Base-by-base conservation (phyloP, 2,113 vertebrate species). In the Phylloscopus trochiloides region DNA sequence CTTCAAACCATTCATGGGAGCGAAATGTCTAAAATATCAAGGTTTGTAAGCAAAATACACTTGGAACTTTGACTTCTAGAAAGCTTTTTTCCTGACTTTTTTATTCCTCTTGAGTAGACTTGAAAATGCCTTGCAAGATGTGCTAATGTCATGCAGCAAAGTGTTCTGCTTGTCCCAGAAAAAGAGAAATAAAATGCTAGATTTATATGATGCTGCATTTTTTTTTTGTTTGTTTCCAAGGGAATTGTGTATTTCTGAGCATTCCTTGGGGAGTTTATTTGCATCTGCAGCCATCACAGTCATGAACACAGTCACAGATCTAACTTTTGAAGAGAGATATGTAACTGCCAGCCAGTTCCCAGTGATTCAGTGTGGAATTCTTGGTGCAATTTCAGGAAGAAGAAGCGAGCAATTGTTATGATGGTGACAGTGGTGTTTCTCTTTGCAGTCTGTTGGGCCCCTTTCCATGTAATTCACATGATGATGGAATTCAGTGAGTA, bases 351-450 rank as follows among this genome's bases (percentile, higher is more conserved):
- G 55, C 87, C 67, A 62, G 2, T 86, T 83, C 65, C 31, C 38
- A 81, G 86, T 94, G 86, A 94, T 70, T 90, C 51, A 97, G 62
- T 70, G n/a, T 93, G 92, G 57, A 88, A 87, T 94, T 97, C 78
- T 96, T 70, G 65, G 50, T 96, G 22, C 67, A 95, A 68, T 94
- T 95, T 58, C 94, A 98, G 98, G 96, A 98, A 97, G 95, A 98
- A 98, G 97, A 97, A 98, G 58, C 91, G 97, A 74, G 98, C 98
- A 73, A 97, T 98, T 48, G 34, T 97, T 42, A 98, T 98, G 98
- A 98, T 98, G 98, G 97, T 98, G 93, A 97, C 93, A 11, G 98
- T 98, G 54, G 98, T 98, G 73, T 97, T 96, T 87, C 97, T 98
- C 77, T 98, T 98, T 74, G 95, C 96, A n/a, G 88, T 94, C 83